Evolutionary conservation across 2,888 invertebrate genomes (phyloP), one percentile per base, ranked within the genome.

Genomic region (Rhagophthalmus giganteus): DNA sequence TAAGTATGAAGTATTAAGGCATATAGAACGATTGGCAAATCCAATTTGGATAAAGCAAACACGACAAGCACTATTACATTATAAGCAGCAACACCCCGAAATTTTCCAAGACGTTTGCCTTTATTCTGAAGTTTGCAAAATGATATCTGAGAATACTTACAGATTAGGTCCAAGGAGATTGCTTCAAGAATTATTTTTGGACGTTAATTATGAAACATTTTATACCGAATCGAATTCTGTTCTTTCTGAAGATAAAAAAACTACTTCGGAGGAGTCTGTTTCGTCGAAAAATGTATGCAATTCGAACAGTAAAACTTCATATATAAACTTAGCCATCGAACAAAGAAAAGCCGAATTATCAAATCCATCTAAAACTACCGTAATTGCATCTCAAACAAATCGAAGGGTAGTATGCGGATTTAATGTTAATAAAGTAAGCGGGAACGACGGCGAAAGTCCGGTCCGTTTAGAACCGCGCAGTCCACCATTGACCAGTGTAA

Each of bases 101-200:
- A 77, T 83, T 55, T 89, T 89, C 75, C 84, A 90, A 75, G 92
- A 93, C 69, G 79, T 90, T 50, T 97, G 97, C 74, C 81, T 96
- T 10, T 97, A 94, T 77, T 94, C 94, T 0, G 96, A 97, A 73
- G 87, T 94, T 8, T 88, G 90, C 71, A 84, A 84, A 54, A 79
- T 90, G 46, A 77, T 96, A 45, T 84, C 89, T 0, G 81, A 84
- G 41, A 88, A 87, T 71, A 86, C 88, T 30, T 94, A 92, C 74
- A 84, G 93, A 67, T 78, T 94, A 67, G 82, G 84, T 54, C 87
- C 93, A 1, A 81, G 96, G 7, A 82, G 94, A 45, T 92, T 95
- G 74, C 78, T 97, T 16, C 96, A 97, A 72, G 97, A 97, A 73
- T 78, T 97, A 25, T 97, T 97, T 74, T 80, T 92, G 38, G 96